Conservation (phyloP, 2,888 invertebrate genomes). For the Ctena decussata region DNA sequence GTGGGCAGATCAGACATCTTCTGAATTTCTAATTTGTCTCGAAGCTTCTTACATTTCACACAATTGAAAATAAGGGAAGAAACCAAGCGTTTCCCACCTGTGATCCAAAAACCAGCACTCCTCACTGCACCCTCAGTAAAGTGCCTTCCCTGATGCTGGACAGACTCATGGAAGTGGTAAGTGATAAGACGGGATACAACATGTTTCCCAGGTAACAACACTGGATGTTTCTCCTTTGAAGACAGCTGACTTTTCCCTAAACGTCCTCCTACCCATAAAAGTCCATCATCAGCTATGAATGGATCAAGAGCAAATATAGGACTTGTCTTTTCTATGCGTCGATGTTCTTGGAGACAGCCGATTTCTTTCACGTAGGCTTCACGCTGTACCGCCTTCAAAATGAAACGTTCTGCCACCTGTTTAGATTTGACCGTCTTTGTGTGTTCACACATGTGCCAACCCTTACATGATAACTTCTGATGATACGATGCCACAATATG, state of each 20-base stretch:
- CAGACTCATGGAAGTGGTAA: conserved; percentile 41
- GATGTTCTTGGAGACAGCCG: neutral
- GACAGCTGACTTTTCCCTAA: conserved; percentile 19
- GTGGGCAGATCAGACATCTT: conserved; percentile 57
- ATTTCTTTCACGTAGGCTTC: conserved; percentile 19
- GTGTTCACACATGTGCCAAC: conserved; percentile 26
- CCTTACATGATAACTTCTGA: neutral
- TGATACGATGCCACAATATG: conserved; percentile 17
- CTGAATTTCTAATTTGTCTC: conserved; percentile 42
- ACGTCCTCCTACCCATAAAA: conserved; percentile 52
- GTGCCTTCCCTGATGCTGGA: conserved; percentile 62
- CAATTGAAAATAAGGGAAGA: conserved; percentile 43
- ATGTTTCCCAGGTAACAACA: conserved; percentile 47
- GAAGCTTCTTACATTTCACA: conserved; percentile 40
- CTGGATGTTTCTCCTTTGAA: conserved; percentile 33
- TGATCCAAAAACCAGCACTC: conserved; percentile 57
- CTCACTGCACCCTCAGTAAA: conserved; percentile 61
- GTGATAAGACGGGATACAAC: conserved; percentile 49
- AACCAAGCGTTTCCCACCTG: conserved; percentile 49
- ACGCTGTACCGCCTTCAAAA: conserved; percentile 20
- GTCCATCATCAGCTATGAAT: conserved; percentile 29
- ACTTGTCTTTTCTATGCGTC: conserved; percentile 30
- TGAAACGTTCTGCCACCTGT: neutral
- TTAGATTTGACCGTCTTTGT: neutral
- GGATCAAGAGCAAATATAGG: conserved; percentile 30